Conservation (phyloP, 2,888 invertebrate species). For the Drosophila emarginata region DNA sequence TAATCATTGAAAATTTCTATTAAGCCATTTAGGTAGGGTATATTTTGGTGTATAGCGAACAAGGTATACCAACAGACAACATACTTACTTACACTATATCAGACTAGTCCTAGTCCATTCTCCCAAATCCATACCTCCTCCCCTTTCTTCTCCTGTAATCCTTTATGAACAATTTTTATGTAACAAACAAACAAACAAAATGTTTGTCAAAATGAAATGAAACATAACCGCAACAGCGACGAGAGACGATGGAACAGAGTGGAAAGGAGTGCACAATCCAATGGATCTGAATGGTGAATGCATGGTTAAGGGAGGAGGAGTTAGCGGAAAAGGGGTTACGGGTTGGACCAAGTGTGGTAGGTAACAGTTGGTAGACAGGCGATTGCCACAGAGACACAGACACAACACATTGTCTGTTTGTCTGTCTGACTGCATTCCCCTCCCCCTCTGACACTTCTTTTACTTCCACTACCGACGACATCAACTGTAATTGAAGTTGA, state of each 20-base stretch:
- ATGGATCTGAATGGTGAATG: too few species aligned
- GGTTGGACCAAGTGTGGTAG: background rate
- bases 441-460: background rate
- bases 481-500: constrained; percentile 64
- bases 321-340: too few species aligned
- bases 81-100: background rate
- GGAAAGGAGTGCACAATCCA: background rate
- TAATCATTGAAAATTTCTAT: background rate
- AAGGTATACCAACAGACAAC: background rate
- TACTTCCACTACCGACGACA: constrained; percentile 21
- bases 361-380: constrained; percentile 11
- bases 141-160: background rate
- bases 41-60: background rate
- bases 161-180: constrained; percentile 14
- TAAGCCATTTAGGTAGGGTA: background rate
- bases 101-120: background rate
- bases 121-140: background rate
- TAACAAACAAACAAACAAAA: constrained; percentile 41
- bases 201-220: constrained; percentile 42
- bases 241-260: background rate
- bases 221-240: constrained; percentile 28
- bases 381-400: constrained; percentile 11
- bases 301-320: too few species aligned
- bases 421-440: background rate
- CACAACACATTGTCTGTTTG: constrained; percentile 19